Percentiles rank a stretch among this genome's conserved stretches.
These are phyloP conservation scores for Notothenia rossii DNA, from an alignment of 2,113 vertebrate species.

Conservation along the genomic window DNA sequence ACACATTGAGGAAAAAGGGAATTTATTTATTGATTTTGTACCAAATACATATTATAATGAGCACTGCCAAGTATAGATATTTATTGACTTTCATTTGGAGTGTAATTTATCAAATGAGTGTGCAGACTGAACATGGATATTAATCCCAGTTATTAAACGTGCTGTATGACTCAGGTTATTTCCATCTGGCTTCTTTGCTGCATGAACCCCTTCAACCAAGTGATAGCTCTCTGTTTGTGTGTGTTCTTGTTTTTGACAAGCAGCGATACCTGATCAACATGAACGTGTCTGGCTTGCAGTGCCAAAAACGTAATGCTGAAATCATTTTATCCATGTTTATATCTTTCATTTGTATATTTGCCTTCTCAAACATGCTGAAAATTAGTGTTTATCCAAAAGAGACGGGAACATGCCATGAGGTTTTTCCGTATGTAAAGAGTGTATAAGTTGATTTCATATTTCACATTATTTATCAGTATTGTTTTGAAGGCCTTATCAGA, in stretches of 20 bases:
- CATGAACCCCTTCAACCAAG: not conserved
- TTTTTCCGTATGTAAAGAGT: slow-evolving; percentile 48
- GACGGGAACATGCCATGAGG: slow-evolving; percentile 41
- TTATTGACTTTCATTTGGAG: not conserved
- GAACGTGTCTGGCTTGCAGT: slow-evolving; percentile 38
- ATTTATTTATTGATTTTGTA: not conserved
- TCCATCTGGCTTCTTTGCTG: not conserved
- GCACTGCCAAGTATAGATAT: not conserved
- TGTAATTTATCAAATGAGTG: not conserved
- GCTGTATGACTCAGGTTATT: not conserved
- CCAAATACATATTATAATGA: not conserved
- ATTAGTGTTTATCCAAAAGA: slow-evolving; percentile 21
- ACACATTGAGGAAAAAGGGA: not conserved
- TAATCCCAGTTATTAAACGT: not conserved
- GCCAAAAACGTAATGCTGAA: slow-evolving; percentile 60
- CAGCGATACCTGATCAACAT: not conserved
- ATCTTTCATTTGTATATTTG: slow-evolving; percentile 22
- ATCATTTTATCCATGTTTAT: not conserved
- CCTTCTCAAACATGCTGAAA: slow-evolving; percentile 26
- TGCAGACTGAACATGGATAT: not conserved
- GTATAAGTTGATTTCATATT: slow-evolving; percentile 50
- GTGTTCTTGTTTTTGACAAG: slow-evolving; percentile 1
- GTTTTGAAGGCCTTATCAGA: slow-evolving; percentile 47
- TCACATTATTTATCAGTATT: slow-evolving; percentile 60
- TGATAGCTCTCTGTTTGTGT: not conserved